These are phyloP conservation scores for Sepiola atlantica DNA, from an alignment of 2,888 invertebrate genomes.

Conservation along the genomic window DNA sequence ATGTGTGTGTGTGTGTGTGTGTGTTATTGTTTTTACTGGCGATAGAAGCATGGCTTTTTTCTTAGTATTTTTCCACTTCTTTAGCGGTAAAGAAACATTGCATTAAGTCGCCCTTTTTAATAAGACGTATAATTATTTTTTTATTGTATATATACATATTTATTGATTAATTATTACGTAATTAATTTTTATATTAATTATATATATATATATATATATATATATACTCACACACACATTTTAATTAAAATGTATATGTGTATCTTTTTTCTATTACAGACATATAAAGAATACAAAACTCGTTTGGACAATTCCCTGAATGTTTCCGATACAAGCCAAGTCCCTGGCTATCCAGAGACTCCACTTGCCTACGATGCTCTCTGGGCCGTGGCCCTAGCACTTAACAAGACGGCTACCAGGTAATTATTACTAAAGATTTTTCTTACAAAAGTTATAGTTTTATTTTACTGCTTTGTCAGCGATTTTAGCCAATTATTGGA, in stretches of 20 bases:
- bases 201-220: background rate
- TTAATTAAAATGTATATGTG: background rate
- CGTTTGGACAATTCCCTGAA: constrained; percentile 88
- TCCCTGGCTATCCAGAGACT: constrained; percentile 90
- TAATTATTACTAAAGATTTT: constrained; percentile 52
- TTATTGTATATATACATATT: too few relatives aligned
- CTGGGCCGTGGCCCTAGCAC: constrained; percentile 97
- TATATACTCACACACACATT: background rate
- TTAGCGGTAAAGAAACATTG: too few relatives aligned
- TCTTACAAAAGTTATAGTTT: too few relatives aligned
- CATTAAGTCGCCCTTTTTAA: too few relatives aligned
- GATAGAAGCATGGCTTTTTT: too few relatives aligned
- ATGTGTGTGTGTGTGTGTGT: too few relatives aligned
- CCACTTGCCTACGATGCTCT: constrained; percentile 99
- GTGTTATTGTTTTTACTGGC: too few relatives aligned
- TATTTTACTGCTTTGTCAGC: too few relatives aligned
- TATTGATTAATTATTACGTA: too few relatives aligned
- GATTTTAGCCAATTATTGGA: too few relatives aligned
- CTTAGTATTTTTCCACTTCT: too few relatives aligned
- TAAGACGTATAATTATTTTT: too few relatives aligned
- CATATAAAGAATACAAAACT: constrained; percentile 90
- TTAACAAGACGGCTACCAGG: constrained; percentile 87
- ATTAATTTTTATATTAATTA: background rate
- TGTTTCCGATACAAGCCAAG: constrained; percentile 85
- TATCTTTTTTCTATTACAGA: constrained; percentile 75